A percentile compares a stretch with the other conserved stretches of the same genome.
Evolutionary conservation across 2,888 invertebrate genomes (phyloP).

Genomic region (Dioctria rufipes): DNA sequence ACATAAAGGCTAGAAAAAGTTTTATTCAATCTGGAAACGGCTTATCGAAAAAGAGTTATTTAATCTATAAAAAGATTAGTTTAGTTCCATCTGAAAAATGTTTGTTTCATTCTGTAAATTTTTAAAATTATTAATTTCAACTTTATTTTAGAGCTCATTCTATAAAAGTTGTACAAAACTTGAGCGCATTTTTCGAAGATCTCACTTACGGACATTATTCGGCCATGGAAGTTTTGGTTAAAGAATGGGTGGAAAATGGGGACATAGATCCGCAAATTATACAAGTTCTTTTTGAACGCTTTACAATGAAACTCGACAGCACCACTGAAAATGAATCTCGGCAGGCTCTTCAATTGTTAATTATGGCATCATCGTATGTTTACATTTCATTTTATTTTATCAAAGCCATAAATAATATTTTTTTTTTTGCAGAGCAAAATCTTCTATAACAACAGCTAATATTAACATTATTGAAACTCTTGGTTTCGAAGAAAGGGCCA

Average conservation of each 20-base stretch:
- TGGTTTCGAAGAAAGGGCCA: constrained; percentile 75
- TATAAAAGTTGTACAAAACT: constrained; percentile 74
- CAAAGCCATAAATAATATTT: background rate
- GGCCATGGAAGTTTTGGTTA: constrained; percentile 77
- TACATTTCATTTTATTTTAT: background rate
- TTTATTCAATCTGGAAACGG: too few species aligned
- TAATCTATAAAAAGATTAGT: constrained; percentile 10
- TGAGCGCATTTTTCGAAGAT: constrained; percentile 74
- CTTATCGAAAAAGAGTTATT: too few species aligned
- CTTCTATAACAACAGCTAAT: constrained; percentile 78
- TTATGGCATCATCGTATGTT: constrained; percentile 79
- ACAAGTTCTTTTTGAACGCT: constrained; percentile 88
- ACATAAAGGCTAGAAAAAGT: too few species aligned
- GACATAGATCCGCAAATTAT: constrained; percentile 74
- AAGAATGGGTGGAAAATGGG: constrained; percentile 76
- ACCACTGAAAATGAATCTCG: constrained; percentile 81
- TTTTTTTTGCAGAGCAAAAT: constrained; percentile 73
- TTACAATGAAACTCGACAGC: constrained; percentile 80
- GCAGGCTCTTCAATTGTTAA: constrained; percentile 82
- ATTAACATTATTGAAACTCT: constrained; percentile 81
- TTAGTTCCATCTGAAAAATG: too few species aligned
- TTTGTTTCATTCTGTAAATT: background rate
- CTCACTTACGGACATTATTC: constrained; percentile 76
- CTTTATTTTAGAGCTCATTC: constrained; percentile 72
- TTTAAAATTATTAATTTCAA: background rate